Conservation (phyloP, 2,797 vertebrate genomes). For the Phalloptychus januarius region DNA sequence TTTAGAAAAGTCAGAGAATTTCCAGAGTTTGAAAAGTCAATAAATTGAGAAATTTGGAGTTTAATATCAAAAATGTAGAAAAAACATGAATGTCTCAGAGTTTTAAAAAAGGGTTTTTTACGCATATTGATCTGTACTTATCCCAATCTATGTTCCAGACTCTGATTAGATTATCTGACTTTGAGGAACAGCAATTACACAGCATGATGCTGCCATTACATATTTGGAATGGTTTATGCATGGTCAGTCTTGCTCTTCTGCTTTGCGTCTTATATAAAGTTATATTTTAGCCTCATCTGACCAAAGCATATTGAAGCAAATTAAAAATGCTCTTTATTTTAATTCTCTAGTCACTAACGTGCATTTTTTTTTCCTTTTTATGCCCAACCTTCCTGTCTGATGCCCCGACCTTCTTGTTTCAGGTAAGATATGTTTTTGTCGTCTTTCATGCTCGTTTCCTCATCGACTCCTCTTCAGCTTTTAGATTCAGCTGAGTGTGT, state of each 20-base stretch:
- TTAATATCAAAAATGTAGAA: too few species aligned
- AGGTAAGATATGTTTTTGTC: slow-evolving; percentile 54
- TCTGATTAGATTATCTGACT: not conserved
- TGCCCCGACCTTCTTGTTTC: slow-evolving; percentile 28
- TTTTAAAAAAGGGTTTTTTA: not conserved
- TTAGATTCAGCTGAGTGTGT: slow-evolving; percentile 47
- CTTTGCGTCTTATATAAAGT: too few species aligned
- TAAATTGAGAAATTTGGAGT: too few species aligned
- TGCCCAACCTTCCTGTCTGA: slow-evolving; percentile 13
- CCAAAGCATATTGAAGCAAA: not conserved
- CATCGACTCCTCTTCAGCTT: slow-evolving; percentile 24
- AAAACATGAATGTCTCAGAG: too few species aligned
- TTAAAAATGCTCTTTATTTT: slow-evolving; percentile 4
- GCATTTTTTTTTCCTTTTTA: slow-evolving; percentile 3
- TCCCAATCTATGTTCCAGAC: not conserved
- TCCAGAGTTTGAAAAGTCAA: too few species aligned
- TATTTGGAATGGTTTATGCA: not conserved
- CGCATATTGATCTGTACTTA: not conserved
- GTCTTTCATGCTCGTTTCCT: slow-evolving; percentile 9
- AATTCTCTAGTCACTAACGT: slow-evolving; percentile 17
- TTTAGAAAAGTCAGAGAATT: too few species aligned
- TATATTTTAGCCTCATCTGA: not conserved
- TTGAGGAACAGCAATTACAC: not conserved
- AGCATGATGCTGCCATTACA: not conserved
- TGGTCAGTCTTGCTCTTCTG: not conserved